Conservation (phyloP, 2,797 vertebrate species). For the Enteromius radiatus region DNA sequence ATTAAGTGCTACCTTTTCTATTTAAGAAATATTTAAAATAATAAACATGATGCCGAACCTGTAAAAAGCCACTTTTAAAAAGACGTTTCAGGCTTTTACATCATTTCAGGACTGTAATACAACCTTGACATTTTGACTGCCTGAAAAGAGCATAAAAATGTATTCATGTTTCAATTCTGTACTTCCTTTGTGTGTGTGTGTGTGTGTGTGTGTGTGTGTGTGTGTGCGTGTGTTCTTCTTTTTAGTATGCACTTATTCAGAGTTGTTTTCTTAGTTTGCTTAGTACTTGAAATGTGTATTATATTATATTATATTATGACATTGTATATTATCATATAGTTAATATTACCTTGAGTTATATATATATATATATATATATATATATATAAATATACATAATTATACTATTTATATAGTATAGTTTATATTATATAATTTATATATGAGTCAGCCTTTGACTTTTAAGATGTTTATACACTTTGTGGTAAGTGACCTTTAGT, state of each 20-base stretch:
- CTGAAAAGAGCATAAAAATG: neutral
- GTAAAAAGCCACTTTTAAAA: neutral
- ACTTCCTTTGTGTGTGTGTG: neutral
- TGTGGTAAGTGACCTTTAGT: neutral
- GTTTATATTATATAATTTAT: too few species aligned
- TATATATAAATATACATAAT: too few species aligned
- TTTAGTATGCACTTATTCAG: neutral
- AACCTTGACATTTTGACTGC: slow-evolving; percentile 2
- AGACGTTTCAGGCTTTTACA: neutral
- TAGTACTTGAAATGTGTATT: neutral
- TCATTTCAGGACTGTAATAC: neutral
- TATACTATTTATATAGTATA: too few species aligned
- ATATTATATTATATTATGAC: neutral
- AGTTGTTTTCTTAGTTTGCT: neutral
- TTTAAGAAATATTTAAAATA: neutral
- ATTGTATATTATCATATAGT: too few species aligned
- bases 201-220: neutral
- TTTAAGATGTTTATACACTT: neutral
- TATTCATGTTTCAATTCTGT: neutral
- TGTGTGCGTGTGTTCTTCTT: too few species aligned
- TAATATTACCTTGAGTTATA: too few species aligned
- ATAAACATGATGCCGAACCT: neutral
- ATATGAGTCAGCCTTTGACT: too few species aligned
- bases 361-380: too few species aligned
- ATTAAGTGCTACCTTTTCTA: neutral